phyloP scores from a whole-genome alignment of 35 echinoderm and acorn worm genomes.

The Diadema setosum region DNA sequence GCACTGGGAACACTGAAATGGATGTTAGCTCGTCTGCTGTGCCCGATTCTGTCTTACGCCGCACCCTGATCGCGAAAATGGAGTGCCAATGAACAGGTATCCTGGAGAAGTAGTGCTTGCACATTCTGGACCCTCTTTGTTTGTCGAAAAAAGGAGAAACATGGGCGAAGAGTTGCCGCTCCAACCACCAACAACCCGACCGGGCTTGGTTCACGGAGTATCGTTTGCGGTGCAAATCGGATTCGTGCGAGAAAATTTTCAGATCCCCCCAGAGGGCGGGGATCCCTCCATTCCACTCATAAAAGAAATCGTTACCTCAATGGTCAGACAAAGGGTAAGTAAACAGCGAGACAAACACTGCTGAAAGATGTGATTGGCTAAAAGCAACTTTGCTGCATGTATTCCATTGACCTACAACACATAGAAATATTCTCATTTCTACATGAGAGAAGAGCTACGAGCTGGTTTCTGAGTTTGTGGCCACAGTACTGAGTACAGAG shows the following conservation, averaged over 20 bases:
- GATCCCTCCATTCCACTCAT: constrained; percentile 19
- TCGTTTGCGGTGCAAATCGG: constrained; percentile 44
- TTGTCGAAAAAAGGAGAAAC: neutral
- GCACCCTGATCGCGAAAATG: constrained; percentile 2
- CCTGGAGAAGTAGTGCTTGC: neutral
- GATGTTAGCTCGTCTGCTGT: neutral
- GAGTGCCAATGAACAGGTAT: neutral
- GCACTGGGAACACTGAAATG: neutral
- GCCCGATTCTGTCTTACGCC: neutral
- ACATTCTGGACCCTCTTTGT: neutral
- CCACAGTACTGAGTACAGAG: no score
- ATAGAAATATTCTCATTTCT: no score
- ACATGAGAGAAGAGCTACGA: no score
- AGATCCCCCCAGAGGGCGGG: constrained; percentile 30
- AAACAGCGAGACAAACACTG: neutral
- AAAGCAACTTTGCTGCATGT: no score
- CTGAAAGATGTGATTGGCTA: no score
- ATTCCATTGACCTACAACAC: no score
- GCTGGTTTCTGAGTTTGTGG: no score
- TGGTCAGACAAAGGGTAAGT: constrained; percentile 56
- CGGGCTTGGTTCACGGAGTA: neutral
- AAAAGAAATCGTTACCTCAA: constrained; percentile 35
- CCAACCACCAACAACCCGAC: neutral
- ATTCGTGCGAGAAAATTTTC: constrained; percentile 47
- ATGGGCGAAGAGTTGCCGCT: constrained; percentile 48